Evolutionary conservation across 2,888 invertebrate genomes (phyloP), one percentile per base, ranked within the genome.

Genomic region (Abscondita cerata): DNA sequence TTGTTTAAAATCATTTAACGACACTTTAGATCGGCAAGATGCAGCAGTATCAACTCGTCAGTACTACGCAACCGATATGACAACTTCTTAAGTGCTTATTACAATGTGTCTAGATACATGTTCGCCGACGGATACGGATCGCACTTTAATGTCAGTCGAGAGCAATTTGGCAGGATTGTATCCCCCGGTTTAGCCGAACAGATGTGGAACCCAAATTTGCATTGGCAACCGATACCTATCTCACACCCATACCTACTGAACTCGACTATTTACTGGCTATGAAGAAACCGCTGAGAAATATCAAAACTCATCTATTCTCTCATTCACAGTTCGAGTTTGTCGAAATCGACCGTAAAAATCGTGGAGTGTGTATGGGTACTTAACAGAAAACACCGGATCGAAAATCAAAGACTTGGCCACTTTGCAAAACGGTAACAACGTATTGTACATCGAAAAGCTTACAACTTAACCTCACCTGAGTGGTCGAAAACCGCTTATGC

Each of bases 101-200:
- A 89, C 73, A 82, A 83, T 3, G 81, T 79, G 47, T 81, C 84
- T 25, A 88, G 73, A 82, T 91, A 33, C 82, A 82, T 71, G 80
- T 90, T 1, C 82, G 84, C 52, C 94, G 44, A 95, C 96, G 0
- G 93, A 96, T 80, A 89, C 91, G 12, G 95, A 96, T 80, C 87
- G 96, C 19, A 94, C 96, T 0, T 80, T 96, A 8, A 94, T 94
- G 92, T 95, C 94, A 59, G 96, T 93, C 0, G 85, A 89, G 74
- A 84, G 89, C 1, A 89, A 93, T 77, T 82, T 95, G 65, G 93
- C 94, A 52, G 92, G 92, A 0, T 75, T 93, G 52, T 93, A 87
- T 76, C 89, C 90, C 2, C 91, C 91, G 0, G 69, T 0, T 69
- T 71, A 2, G 82, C 79, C 0, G 78, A 80, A 1, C 83, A 88